Evolutionary conservation across 2,888 invertebrate species (phyloP).

Genomic region (Odiellus spinosus): DNA sequence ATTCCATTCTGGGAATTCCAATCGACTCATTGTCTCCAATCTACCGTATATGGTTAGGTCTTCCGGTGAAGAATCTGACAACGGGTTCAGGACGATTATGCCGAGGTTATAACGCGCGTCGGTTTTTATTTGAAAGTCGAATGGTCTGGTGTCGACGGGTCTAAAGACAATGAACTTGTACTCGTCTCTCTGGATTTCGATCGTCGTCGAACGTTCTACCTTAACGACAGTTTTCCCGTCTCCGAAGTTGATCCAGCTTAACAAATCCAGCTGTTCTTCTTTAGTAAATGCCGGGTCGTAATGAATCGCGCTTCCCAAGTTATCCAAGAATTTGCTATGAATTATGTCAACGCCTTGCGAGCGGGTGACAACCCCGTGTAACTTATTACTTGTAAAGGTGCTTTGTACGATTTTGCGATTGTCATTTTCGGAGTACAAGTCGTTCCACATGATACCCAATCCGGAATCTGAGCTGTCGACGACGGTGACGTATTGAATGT

Average conservation of each 20-base stretch:
- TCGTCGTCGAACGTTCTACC: slow-evolving; percentile 7
- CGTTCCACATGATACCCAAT: slow-evolving; percentile 80
- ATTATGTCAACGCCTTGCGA: slow-evolving; percentile 66
- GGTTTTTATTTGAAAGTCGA: slow-evolving; percentile 11
- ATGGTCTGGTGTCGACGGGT: neutral
- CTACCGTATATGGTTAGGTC: slow-evolving; percentile 55
- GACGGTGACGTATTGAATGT: slow-evolving; percentile 39
- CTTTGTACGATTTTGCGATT: slow-evolving; percentile 26
- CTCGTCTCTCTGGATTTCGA: slow-evolving; percentile 7
- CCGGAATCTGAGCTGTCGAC: slow-evolving; percentile 81
- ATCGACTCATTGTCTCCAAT: slow-evolving; percentile 30
- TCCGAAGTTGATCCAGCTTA: slow-evolving; percentile 60
- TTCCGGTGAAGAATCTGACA: slow-evolving; percentile 73
- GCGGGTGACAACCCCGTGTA: slow-evolving; percentile 76
- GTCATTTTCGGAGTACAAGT: slow-evolving; percentile 67
- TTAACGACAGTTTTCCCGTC: slow-evolving; percentile 7
- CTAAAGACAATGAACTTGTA: slow-evolving; percentile 5
- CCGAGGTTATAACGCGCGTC: slow-evolving; percentile 39
- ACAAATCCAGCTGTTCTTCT: slow-evolving; percentile 70
- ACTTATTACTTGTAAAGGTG: slow-evolving; percentile 46
- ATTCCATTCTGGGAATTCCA: slow-evolving; percentile 40
- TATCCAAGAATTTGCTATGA: slow-evolving; percentile 34
- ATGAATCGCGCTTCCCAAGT: slow-evolving; percentile 68
- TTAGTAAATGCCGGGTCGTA: slow-evolving; percentile 78
- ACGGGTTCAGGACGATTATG: slow-evolving; percentile 75